Conservation (phyloP, 2,888 invertebrate genomes). For the Mythimna vitellina region DNA sequence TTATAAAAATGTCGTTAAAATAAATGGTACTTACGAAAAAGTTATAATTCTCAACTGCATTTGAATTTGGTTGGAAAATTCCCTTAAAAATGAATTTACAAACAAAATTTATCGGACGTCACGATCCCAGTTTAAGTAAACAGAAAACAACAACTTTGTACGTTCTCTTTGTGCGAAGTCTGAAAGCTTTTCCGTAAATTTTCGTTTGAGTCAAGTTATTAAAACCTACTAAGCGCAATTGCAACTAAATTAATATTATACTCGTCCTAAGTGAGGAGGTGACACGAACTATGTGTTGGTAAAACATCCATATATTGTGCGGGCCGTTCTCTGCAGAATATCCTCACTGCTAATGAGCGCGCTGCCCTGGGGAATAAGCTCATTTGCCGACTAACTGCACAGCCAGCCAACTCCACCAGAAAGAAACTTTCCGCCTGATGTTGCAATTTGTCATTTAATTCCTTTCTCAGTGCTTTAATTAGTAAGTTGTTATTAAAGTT, state of each 20-base stretch:
- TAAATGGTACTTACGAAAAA: conserved; percentile 23
- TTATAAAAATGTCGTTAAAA: conserved; percentile 2
- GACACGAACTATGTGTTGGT: conserved; percentile 61
- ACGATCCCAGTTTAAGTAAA: conserved; percentile 35
- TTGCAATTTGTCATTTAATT: conserved; percentile 82
- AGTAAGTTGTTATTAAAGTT: conserved; percentile 46
- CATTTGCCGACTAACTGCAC: conserved; percentile 82
- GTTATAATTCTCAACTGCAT: conserved; percentile 6
- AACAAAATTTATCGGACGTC: conserved; percentile 47
- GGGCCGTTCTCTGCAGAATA: conserved; percentile 69
- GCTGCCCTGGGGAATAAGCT: conserved; percentile 83
- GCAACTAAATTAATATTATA: conserved; percentile 58
- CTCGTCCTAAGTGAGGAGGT: conserved; percentile 50
- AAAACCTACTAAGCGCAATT: conserved; percentile 43
- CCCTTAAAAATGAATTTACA: conserved; percentile 31
- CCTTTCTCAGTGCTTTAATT: conserved; percentile 73
- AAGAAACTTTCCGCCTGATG: conserved; percentile 77
- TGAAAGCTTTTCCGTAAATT: conserved; percentile 45
- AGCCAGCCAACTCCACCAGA: conserved; percentile 74
- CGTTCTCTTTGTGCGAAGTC: conserved; percentile 38
- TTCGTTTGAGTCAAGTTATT: conserved; percentile 48
- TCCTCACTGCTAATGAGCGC: conserved; percentile 80
- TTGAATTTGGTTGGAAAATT: conserved; percentile 28
- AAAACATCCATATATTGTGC: conserved; percentile 71
- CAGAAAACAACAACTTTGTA: conserved; percentile 42